Evolutionary conservation across 2,797 vertebrate species (phyloP).

Genomic region (Phoebastria nigripes): DNA sequence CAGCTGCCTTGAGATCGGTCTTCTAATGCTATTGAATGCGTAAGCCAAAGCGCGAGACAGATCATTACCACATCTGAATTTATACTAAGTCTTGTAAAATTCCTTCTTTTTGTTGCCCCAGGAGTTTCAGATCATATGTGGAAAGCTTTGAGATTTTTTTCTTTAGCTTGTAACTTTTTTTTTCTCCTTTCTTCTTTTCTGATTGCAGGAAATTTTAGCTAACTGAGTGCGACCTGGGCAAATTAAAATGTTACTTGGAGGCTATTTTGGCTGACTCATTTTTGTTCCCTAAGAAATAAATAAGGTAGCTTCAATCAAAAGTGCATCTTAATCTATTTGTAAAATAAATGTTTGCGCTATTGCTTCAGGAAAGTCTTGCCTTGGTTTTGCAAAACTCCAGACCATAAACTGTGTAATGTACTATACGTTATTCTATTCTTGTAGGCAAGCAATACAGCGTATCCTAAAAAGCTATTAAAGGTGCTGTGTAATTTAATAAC

Average conservation of each 20-base stretch:
- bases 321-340: neutral
- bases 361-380: neutral
- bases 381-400: neutral
- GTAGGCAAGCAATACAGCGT: neutral
- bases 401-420: neutral
- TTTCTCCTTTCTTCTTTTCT: neutral
- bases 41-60: neutral
- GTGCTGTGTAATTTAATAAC: neutral
- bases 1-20: neutral
- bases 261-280: neutral
- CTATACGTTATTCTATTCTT: fast-evolving
- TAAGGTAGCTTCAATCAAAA: neutral
- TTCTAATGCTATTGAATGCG: fast-evolving
- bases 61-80: neutral
- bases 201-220: neutral
- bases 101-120: neutral
- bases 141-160: neutral
- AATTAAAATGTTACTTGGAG: neutral
- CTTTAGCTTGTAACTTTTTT: neutral
- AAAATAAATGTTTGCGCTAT: neutral
- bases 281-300: neutral
- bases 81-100: neutral
- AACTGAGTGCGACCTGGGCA: neutral
- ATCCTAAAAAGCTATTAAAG: neutral
- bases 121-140: neutral